Evolutionary conservation across 2,888 invertebrate species (phyloP).

Genomic region (Dorcus hopei): DNA sequence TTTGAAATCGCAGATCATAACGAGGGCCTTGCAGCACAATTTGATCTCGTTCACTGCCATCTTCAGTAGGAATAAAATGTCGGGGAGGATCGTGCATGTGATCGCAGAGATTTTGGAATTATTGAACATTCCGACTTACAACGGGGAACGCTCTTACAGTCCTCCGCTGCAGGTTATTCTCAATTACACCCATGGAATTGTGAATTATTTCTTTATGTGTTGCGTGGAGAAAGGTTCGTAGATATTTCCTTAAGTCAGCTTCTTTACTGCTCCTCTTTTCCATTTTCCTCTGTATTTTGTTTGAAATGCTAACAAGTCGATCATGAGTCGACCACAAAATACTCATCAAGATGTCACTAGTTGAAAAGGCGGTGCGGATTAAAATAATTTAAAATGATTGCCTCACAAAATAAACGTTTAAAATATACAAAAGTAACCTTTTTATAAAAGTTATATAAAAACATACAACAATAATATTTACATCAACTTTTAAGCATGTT

Average conservation of each 20-base stretch:
- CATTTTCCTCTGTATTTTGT: background rate
- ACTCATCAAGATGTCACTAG: too few species aligned
- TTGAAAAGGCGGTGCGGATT: too few species aligned
- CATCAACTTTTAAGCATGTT: too few species aligned
- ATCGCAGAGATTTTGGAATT: conserved; percentile 63
- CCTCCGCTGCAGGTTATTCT: conserved; percentile 64
- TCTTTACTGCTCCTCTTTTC: background rate
- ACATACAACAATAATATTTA: too few species aligned
- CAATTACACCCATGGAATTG: conserved; percentile 67
- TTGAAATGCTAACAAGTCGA: too few species aligned
- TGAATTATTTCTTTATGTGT: conserved; percentile 75
- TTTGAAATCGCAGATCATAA: conserved; percentile 49
- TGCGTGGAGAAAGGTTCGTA: conserved; percentile 62
- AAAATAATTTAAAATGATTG: too few species aligned
- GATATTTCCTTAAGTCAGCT: background rate
- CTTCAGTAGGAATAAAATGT: conserved; percentile 43
- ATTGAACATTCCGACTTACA: conserved; percentile 60
- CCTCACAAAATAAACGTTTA: too few species aligned
- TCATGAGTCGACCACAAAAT: too few species aligned
- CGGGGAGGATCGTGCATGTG: conserved; percentile 50
- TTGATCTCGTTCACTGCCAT: conserved; percentile 49
- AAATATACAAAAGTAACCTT: too few species aligned
- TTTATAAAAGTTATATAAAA: too few species aligned
- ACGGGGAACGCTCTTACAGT: conserved; percentile 45
- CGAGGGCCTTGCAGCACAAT: conserved; percentile 51